These are phyloP conservation scores for Bubo blakistoni DNA, from an alignment of 2,113 vertebrate genomes.

Conservation along the genomic window DNA sequence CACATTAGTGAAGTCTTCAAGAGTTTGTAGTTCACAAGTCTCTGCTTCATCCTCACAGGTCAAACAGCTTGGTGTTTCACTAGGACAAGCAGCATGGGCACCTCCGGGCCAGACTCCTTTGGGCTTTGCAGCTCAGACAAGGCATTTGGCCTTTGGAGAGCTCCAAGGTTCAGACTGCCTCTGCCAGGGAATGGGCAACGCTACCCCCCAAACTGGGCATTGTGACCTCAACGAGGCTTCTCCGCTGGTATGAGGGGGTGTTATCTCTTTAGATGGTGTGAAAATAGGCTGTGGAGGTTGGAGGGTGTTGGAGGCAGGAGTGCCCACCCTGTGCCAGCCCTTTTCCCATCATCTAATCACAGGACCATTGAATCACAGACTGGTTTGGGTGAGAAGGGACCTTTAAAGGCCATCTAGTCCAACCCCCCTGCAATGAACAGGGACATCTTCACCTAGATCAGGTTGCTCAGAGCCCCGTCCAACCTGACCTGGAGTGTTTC, in stretches of 20 bases:
- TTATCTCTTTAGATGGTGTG: not conserved
- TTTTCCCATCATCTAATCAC: not conserved
- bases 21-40: not conserved
- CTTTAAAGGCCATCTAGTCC: rapidly evolving
- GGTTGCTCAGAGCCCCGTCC: not conserved
- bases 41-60: not conserved
- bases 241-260: too few species aligned
- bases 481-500: rapidly evolving
- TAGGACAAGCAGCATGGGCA: not conserved
- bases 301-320: not conserved
- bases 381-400: not conserved
- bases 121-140: not conserved
- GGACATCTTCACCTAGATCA: rapidly evolving
- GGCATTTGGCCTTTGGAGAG: not conserved
- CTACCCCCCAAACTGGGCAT: not conserved
- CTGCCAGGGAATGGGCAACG: not conserved
- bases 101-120: not conserved
- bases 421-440: not conserved
- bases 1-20: not conserved
- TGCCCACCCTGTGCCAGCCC: not conserved
- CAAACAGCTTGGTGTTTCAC: not conserved
- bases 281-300: not conserved
- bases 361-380: not conserved
- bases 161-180: not conserved
- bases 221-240: rapidly evolving